Percentiles rank a stretch among this genome's conserved stretches.
Evolutionary conservation across 1,140 invertebrate species (phyloP).

Genomic region (Tetragonula clypearis): DNA sequence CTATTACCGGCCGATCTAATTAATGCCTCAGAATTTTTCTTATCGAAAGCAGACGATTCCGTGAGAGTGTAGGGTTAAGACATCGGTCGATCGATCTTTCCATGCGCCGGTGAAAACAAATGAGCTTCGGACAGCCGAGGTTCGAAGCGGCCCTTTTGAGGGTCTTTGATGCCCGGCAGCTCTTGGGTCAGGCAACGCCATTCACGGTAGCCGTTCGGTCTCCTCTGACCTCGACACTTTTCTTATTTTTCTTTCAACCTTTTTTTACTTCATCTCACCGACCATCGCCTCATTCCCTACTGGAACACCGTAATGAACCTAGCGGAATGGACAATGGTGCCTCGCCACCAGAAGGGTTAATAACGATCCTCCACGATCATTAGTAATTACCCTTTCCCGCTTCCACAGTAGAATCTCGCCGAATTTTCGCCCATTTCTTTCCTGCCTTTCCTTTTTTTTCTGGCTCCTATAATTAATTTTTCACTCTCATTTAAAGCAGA

Average conservation of each 20-base stretch:
- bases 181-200: conserved; percentile 69
- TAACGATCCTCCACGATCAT: conserved; percentile 71
- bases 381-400: conserved; percentile 64
- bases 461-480: conserved; percentile 5
- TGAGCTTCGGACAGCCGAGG: conserved; percentile 72
- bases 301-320: conserved; percentile 71
- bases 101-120: conserved; percentile 72
- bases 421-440: conserved; percentile 1
- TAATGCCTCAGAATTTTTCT: conserved; percentile 62
- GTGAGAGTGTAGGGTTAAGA: conserved; percentile 69
- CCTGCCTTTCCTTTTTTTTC: background rate
- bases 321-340: conserved; percentile 70
- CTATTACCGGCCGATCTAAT: conserved; percentile 62
- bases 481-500: background rate
- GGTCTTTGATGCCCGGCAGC: conserved; percentile 70
- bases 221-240: conserved; percentile 63
- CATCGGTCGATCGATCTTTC: conserved; percentile 69
- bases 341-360: conserved; percentile 69
- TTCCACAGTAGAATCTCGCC: conserved; percentile 17
- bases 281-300: conserved; percentile 52
- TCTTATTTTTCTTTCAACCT: conserved; percentile 56
- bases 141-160: conserved; percentile 75
- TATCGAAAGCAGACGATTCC: conserved; percentile 62
- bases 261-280: conserved; percentile 33
- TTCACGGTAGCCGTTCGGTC: conserved; percentile 75